Evolutionary conservation across 2,797 vertebrate genomes (phyloP).

Genomic region (Gallinago stenura): DNA sequence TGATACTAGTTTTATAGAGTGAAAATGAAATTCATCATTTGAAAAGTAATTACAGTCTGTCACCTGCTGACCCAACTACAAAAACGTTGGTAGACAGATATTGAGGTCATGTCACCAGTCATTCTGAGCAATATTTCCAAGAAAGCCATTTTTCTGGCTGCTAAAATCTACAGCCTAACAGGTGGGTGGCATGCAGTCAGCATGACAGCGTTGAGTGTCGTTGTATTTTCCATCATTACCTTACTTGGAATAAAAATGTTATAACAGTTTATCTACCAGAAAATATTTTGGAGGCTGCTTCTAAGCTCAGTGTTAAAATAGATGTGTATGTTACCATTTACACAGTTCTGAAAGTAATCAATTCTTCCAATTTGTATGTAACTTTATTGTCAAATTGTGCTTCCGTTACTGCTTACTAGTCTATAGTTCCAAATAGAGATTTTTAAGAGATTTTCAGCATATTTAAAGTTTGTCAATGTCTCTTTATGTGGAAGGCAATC

Average conservation of each 20-base stretch:
- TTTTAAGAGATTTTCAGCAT: not conserved
- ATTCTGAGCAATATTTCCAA: constrained; percentile 26
- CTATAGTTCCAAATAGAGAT: not conserved
- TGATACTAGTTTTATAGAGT: not conserved
- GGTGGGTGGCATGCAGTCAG: not conserved
- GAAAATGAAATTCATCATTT: not conserved
- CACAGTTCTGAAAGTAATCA: constrained; percentile 2
- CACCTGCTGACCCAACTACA: not conserved
- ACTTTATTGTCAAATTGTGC: not conserved
- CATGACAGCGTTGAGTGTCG: not conserved
- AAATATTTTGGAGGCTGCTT: constrained; percentile 43
- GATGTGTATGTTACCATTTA: constrained; percentile 7
- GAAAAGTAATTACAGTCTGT: constrained; percentile 4
- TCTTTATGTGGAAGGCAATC: not conserved
- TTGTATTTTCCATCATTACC: constrained; percentile 63
- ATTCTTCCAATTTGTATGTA: not conserved
- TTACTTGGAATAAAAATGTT: constrained; percentile 66
- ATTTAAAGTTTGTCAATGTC: not conserved
- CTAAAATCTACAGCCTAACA: not conserved
- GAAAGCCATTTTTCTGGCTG: constrained; percentile 37
- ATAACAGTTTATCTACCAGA: constrained; percentile 54
- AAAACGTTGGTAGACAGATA: not conserved
- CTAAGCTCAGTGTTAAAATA: constrained; percentile 37
- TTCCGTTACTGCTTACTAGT: not conserved
- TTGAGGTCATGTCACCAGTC: constrained; percentile 22